A percentile compares a stretch with the other conserved stretches of the same genome.
Evolutionary conservation across 2,113 vertebrate genomes (phyloP).

Genomic region (Macheiramphus alcinus): DNA sequence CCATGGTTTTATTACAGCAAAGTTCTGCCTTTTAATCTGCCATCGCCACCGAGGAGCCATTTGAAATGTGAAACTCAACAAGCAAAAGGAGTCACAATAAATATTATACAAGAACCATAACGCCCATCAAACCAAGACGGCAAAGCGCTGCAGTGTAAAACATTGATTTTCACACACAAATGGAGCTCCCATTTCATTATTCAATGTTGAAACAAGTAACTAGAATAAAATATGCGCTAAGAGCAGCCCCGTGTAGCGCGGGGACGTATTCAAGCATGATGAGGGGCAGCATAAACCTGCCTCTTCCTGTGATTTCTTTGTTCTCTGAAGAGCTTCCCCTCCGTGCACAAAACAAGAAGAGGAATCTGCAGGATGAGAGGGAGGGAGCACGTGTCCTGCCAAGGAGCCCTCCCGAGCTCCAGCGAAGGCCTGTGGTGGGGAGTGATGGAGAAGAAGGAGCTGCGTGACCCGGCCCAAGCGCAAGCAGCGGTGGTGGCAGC

Average conservation of each 20-base stretch:
- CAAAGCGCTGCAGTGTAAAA: neutral
- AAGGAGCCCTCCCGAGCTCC: neutral
- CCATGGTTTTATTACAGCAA: neutral
- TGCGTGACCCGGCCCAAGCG: rapidly evolving
- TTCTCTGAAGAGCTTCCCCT: neutral
- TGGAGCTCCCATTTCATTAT: neutral
- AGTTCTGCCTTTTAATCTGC: neutral
- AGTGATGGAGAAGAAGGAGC: neutral
- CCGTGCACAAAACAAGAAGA: neutral
- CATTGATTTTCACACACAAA: conserved; percentile 38
- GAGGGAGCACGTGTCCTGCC: neutral
- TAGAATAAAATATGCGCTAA: neutral
- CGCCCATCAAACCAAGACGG: neutral
- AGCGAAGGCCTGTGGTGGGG: neutral
- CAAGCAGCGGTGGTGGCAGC: rapidly evolving
- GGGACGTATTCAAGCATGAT: neutral
- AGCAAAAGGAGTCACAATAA: neutral
- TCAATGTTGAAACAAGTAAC: neutral
- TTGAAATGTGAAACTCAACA: neutral
- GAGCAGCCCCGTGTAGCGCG: neutral
- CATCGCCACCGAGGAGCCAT: neutral
- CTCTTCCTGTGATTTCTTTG: neutral
- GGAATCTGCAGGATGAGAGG: neutral
- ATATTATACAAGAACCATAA: neutral
- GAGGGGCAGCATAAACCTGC: neutral